These are phyloP conservation scores for Prunella strophiata DNA, from an alignment of 2,797 vertebrate species.

Conservation along the genomic window DNA sequence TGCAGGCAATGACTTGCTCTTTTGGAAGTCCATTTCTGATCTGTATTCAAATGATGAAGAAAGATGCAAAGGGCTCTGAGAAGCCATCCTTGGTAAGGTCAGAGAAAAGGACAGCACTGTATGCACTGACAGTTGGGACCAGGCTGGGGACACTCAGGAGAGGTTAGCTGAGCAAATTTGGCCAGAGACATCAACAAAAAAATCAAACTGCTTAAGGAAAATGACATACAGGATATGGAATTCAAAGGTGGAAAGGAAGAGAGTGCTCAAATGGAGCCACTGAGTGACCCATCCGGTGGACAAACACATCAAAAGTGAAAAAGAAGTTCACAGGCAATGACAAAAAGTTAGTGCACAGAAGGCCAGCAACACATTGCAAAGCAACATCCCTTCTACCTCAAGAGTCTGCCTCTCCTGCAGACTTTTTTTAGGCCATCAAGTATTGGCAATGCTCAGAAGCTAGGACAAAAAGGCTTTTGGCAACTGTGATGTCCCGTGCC, in stretches of 20 bases:
- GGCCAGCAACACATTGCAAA: not conserved
- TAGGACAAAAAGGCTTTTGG: not conserved
- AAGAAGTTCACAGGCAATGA: not conserved
- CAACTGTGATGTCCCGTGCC: not conserved
- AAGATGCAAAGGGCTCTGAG: not conserved
- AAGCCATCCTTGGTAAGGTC: conserved; percentile 27
- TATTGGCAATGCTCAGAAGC: not conserved
- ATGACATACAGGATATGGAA: rapidly evolving
- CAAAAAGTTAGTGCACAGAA: not conserved
- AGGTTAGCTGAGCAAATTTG: not conserved
- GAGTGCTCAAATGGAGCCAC: not conserved
- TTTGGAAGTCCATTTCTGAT: conserved; percentile 50
- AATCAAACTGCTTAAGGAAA: not conserved
- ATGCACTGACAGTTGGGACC: not conserved
- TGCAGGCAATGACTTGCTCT: conserved; percentile 6
- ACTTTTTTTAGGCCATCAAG: not conserved
- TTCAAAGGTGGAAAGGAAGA: not conserved
- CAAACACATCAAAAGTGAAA: not conserved
- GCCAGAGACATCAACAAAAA: not conserved
- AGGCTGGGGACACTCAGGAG: not conserved
- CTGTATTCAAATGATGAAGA: not conserved
- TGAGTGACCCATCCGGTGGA: not conserved
- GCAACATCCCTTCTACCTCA: not conserved
- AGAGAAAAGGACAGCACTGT: not conserved
- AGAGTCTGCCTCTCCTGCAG: not conserved